Conservation (phyloP, 2,113 vertebrate genomes). For the Axis porcinus region DNA sequence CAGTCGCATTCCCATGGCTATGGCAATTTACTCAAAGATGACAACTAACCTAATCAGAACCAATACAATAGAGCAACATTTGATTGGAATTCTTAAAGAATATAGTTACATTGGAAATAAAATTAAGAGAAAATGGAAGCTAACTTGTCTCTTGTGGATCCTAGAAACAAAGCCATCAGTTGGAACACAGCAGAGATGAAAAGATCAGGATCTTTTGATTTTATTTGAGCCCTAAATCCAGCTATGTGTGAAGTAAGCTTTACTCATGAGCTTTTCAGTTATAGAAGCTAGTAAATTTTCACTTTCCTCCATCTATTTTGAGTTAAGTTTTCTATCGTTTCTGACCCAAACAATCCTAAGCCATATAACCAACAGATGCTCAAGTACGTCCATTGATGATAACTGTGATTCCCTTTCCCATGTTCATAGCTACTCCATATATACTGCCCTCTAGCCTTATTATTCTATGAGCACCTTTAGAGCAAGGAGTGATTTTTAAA, state of each 20-base stretch:
- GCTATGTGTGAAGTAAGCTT: not conserved
- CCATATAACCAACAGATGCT: not conserved
- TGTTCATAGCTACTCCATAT: not conserved
- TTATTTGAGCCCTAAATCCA: not conserved
- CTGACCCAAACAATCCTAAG: not conserved
- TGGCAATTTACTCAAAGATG: not conserved
- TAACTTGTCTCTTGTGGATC: not conserved
- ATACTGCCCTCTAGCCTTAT: not conserved
- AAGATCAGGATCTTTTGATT: not conserved
- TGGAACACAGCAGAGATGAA: not conserved
- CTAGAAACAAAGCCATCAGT: not conserved
- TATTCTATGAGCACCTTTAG: not conserved
- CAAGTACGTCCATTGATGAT: not conserved
- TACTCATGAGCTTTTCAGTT: not conserved
- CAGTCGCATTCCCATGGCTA: not conserved
- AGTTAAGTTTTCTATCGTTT: not conserved
- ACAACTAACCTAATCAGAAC: not conserved
- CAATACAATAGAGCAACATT: not conserved
- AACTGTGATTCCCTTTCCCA: not conserved
- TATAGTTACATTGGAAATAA: not conserved
- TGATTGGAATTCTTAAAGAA: not conserved
- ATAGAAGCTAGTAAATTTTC: not conserved
- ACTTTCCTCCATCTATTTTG: not conserved
- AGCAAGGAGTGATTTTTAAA: not conserved
- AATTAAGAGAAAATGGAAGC: not conserved